Evolutionary conservation across 2,113 vertebrate species (phyloP), one percentile per base, ranked within the genome.

Genomic region (Donacobius atricapilla): DNA sequence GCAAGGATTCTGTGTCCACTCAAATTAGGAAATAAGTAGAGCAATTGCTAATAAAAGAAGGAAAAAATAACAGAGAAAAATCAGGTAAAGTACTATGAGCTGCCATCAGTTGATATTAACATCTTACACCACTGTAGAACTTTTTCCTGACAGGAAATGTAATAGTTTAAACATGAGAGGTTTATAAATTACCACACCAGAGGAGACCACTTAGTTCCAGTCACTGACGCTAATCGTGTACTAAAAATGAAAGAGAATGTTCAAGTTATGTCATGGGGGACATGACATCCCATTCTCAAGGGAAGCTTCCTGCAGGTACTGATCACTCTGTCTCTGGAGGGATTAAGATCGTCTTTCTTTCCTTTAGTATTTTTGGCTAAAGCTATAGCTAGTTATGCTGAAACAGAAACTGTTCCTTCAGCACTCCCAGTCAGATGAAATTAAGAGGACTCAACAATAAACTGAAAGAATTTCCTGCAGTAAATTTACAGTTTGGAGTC

Each of bases 301-400:
- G 30, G 24, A 64, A 64, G 7, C 16, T 45, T 83, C 87, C 37
- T 89, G 22, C 39, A 87, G 27, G 25, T 70, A 25, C 50, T 63
- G 69, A 50, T 83, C 42, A 28, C n/a, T 56, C 60, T 85, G 37
- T 61, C 53, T 89, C 28, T 80, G 42, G 10, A 60, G 33, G 15
- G 10, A 63, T 90, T 72, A 42, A 61, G 63, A 47, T 84, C 12
- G 4, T 87, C 28, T 71, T 73, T 57, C 22, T 84, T 75, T 76
- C 25, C n/a, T 71, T 58, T 21, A 47, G 48, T 69, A 27, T 33
- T 91, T 96, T 90, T 94, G 33, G 9, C 37, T 63, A 90, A 85
- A 83, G 30, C 9, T 87, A 14, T 15, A 88, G 54, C 19, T 76
- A 69, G 53, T 70, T 90, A 50, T 47, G 20, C 45, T 54, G 40